Evolutionary conservation across 2,888 invertebrate genomes (phyloP).

Genomic region (Tinea pellionella): DNA sequence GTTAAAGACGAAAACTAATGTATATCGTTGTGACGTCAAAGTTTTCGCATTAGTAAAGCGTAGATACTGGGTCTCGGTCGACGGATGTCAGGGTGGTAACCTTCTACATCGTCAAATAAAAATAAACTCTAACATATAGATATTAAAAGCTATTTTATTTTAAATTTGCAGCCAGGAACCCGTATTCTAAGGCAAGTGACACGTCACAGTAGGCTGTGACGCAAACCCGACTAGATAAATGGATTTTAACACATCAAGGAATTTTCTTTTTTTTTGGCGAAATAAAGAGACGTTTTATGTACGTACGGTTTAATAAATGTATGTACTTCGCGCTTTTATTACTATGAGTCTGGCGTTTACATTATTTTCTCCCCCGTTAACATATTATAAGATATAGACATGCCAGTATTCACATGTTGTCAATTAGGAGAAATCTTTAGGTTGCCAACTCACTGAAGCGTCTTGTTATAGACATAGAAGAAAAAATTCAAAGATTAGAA

Average conservation of each 20-base stretch:
- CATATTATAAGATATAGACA: too few relatives aligned
- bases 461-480: too few relatives aligned
- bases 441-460: too few relatives aligned
- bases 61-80: constrained; percentile 53
- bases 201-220: constrained; percentile 7
- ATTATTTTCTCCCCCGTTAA: too few relatives aligned
- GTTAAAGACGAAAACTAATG: constrained; percentile 21
- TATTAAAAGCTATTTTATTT: background rate
- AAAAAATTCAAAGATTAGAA: too few relatives aligned
- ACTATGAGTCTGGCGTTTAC: too few relatives aligned
- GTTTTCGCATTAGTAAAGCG: constrained; percentile 49
- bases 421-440: too few relatives aligned
- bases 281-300: constrained; percentile 15
- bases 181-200: constrained; percentile 2
- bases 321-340: background rate
- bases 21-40: constrained; percentile 51
- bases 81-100: constrained; percentile 20
- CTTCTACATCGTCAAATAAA: background rate
- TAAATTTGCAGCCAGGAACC: background rate
- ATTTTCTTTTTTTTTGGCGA: background rate
- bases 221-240: constrained; percentile 4
- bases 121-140: background rate
- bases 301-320: background rate
- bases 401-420: too few relatives aligned
- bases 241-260: constrained; percentile 2